phyloP scores from a whole-genome alignment of 2,888 invertebrate genomes.

The Hetaerina titia region DNA sequence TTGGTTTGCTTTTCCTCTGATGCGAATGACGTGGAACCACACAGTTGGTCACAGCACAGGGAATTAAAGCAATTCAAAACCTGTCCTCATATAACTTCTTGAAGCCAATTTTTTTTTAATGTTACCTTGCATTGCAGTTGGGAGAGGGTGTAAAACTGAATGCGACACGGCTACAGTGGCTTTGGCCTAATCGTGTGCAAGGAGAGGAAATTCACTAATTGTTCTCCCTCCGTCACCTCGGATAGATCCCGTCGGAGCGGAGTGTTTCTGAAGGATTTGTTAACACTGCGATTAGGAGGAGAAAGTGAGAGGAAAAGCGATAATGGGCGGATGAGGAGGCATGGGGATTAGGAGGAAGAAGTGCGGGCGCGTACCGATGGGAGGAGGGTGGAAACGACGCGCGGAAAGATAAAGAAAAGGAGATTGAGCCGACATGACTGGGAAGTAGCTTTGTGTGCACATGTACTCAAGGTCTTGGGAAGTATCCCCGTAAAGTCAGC shows the following conservation, averaged over 20 bases:
- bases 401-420: conserved; percentile 25
- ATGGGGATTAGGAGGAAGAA: neutral
- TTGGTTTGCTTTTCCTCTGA: too few relatives aligned
- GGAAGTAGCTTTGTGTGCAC: conserved; percentile 39
- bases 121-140: too few relatives aligned
- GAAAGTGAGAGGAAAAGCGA: neutral
- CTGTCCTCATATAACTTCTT: too few relatives aligned
- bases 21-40: too few relatives aligned
- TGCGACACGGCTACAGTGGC: too few relatives aligned
- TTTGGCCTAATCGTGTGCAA: neutral
- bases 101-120: too few relatives aligned
- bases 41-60: too few relatives aligned
- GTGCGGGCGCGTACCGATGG: neutral
- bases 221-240: neutral
- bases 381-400: neutral
- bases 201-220: neutral
- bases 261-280: neutral
- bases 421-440: conserved; percentile 35
- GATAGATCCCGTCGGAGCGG: neutral
- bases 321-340: neutral
- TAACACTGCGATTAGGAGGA: neutral
- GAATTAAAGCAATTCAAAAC: too few relatives aligned
- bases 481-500: neutral
- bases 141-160: too few relatives aligned
- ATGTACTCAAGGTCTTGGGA: conserved; percentile 1